Conservation (phyloP, 1,140 invertebrate genomes). For the Tyrophagus putrescentiae region DNA sequence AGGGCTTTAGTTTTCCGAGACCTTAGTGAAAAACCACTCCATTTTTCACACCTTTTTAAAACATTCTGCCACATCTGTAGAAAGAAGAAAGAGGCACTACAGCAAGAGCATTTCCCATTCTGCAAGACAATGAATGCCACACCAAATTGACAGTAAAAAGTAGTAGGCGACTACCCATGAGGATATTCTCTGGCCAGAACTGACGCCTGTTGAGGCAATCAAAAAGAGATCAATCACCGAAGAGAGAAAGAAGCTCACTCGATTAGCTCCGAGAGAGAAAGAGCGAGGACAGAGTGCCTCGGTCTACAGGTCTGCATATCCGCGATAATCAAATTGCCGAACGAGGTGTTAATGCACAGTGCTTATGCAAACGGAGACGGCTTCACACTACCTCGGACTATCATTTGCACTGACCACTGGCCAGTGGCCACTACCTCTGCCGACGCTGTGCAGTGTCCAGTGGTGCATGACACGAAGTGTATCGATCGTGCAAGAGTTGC, state of each 20-base stretch:
- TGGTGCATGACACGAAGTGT: background rate
- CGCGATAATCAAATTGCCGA: constrained; percentile 5
- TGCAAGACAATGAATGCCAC: too few relatives aligned
- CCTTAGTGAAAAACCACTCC: too few relatives aligned
- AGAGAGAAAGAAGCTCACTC: background rate
- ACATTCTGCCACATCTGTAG: too few relatives aligned
- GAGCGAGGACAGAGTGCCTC: background rate
- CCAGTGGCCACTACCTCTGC: too few relatives aligned
- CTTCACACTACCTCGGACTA: background rate
- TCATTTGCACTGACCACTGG: constrained; percentile 8
- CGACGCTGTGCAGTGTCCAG: background rate
- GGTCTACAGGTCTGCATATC: background rate
- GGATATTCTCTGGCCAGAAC: too few relatives aligned
- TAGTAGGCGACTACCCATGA: too few relatives aligned
- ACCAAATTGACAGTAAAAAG: too few relatives aligned
- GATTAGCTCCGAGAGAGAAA: background rate
- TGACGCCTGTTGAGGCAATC: too few relatives aligned
- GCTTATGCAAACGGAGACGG: background rate
- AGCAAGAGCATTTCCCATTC: too few relatives aligned
- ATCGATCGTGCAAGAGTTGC: constrained; percentile 13
- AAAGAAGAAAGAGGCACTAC: too few relatives aligned
- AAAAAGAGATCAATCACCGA: background rate
- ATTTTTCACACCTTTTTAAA: too few relatives aligned
- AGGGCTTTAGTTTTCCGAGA: too few relatives aligned
- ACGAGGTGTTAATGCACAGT: constrained; percentile 12